Evolutionary conservation across 2,113 vertebrate genomes (phyloP).

Genomic region (Tichodroma muraria): DNA sequence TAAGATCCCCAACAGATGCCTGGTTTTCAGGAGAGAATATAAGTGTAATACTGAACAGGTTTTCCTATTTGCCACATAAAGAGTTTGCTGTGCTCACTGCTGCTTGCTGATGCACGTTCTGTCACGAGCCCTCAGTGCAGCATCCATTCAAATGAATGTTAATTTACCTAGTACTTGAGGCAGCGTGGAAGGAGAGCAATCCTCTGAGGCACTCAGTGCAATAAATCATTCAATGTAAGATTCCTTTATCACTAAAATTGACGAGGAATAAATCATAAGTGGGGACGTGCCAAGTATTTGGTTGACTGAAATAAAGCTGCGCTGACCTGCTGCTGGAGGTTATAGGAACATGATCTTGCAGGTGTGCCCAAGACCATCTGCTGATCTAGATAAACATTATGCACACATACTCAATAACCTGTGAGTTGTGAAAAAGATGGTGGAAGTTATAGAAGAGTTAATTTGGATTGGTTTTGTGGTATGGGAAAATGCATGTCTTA

Average conservation of each 20-base stretch:
- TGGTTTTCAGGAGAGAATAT: constrained; percentile 21
- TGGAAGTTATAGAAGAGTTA: background rate
- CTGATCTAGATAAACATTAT: background rate
- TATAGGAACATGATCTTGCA: background rate
- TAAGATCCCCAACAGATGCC: background rate
- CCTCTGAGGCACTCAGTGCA: background rate
- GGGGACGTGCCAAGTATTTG: background rate
- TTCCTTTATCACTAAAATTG: background rate
- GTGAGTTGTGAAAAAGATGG: background rate
- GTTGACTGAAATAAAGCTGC: background rate
- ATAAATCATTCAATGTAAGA: background rate
- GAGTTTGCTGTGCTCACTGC: background rate
- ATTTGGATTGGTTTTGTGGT: background rate
- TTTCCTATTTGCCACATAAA: constrained; percentile 36
- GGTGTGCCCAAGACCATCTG: background rate
- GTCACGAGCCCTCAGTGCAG: background rate
- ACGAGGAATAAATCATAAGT: background rate
- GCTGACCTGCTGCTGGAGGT: background rate
- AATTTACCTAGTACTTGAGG: constrained; percentile 1
- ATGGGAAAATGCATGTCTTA: background rate
- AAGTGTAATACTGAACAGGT: constrained; percentile 23
- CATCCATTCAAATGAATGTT: constrained; percentile 23
- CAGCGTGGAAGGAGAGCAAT: background rate
- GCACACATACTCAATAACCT: background rate
- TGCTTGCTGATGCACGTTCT: constrained; percentile 3